Percentiles rank a stretch among this genome's conserved stretches.
These are phyloP conservation scores for Crematogaster levior DNA, from an alignment of 2,888 invertebrate species.

Conservation along the genomic window DNA sequence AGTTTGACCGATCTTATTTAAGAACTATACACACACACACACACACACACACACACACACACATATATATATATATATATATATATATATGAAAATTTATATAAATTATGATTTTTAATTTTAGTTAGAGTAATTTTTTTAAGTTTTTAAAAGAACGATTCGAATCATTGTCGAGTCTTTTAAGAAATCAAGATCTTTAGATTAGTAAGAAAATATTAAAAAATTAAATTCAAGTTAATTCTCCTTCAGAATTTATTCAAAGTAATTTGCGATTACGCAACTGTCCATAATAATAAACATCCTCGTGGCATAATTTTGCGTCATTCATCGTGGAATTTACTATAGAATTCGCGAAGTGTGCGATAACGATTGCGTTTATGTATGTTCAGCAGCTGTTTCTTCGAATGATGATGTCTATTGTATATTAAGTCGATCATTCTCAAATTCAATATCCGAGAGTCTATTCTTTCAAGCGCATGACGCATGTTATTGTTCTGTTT, in stretches of 20 bases:
- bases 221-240: not conserved
- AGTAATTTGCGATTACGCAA: conserved; percentile 1
- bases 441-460: conserved; percentile 21
- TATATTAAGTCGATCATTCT: conserved; percentile 56
- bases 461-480: not conserved
- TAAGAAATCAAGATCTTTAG: too few species aligned
- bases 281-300: not conserved
- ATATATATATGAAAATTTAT: too few species aligned
- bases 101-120: too few species aligned
- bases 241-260: not conserved
- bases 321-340: not conserved
- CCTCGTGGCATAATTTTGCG: not conserved
- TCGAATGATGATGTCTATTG: conserved; percentile 24
- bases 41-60: too few species aligned
- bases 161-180: not conserved
- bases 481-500: not conserved
- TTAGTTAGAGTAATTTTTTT: too few species aligned
- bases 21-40: too few species aligned
- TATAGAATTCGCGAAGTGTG: conserved; percentile 43
- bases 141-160: not conserved
- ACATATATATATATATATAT: too few species aligned
- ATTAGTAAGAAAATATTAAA: not conserved
- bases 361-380: not conserved
- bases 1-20: not conserved
- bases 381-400: conserved; percentile 20